phyloP scores from a whole-genome alignment of 2,888 invertebrate genomes.

The Rotaria magnacalcarata region DNA sequence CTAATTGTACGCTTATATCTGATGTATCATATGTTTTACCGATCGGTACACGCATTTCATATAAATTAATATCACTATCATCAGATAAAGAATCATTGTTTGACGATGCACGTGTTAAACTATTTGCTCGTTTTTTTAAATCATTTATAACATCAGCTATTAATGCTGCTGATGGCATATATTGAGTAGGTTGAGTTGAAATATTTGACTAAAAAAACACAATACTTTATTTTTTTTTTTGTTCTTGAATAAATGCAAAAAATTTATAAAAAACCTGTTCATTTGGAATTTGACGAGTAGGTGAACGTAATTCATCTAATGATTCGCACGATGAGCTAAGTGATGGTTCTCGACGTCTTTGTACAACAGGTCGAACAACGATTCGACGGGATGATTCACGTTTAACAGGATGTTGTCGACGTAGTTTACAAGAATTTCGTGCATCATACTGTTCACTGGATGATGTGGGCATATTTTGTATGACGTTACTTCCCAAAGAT shows the following conservation, averaged over 20 bases:
- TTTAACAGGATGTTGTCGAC: constrained; percentile 16
- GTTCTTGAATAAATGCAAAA: neutral
- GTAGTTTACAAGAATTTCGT: constrained; percentile 27
- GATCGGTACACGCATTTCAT: constrained; percentile 7
- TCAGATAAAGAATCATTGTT: constrained; percentile 27
- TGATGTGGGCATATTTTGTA: neutral
- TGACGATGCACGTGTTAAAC: neutral
- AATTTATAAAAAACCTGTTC: neutral
- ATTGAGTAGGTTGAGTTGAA: neutral
- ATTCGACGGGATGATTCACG: constrained; percentile 32
- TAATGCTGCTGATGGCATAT: neutral
- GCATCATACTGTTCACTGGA: neutral
- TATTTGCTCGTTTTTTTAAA: neutral
- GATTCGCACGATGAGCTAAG: constrained; percentile 8
- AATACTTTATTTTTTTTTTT: neutral
- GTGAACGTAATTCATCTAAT: neutral
- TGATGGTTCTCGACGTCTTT: constrained; percentile 26
- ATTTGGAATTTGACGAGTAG: neutral
- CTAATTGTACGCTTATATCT: constrained; percentile 32
- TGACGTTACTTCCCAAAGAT: neutral
- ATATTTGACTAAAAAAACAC: neutral
- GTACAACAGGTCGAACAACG: constrained; percentile 27
- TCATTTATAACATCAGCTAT: neutral
- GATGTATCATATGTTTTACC: constrained; percentile 35
- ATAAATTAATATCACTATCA: constrained; percentile 28